Evolutionary conservation across 2,113 vertebrate species (phyloP).

Genomic region (Mustela nigripes): DNA sequence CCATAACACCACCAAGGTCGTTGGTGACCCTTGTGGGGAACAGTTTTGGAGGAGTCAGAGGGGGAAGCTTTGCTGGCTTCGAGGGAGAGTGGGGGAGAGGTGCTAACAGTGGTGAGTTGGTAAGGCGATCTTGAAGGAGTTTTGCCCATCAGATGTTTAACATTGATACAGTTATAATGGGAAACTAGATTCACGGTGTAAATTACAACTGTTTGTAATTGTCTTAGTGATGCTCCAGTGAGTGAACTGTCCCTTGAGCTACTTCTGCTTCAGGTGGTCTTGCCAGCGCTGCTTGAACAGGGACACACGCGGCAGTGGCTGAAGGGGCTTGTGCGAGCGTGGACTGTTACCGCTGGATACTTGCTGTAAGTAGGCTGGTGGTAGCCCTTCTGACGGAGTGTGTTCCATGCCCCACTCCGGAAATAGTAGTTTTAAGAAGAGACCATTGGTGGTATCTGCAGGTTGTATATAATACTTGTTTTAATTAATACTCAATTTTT

Average conservation of each 20-base stretch:
- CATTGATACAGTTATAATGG: not conserved
- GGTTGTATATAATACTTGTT: not conserved
- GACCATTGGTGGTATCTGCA: not conserved
- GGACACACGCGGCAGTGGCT: constrained; percentile 99
- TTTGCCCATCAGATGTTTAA: not conserved
- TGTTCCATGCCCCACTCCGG: not conserved
- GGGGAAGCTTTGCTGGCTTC: not conserved
- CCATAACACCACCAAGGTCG: accelerated
- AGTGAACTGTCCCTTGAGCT: constrained; percentile 98
- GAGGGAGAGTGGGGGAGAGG: not conserved
- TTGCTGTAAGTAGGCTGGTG: constrained; percentile 92
- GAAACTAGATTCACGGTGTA: not conserved
- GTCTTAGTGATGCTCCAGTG: constrained; percentile 96
- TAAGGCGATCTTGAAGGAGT: not conserved
- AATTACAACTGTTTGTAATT: constrained; percentile 63
- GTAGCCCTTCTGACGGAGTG: not conserved
- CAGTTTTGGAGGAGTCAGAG: not conserved
- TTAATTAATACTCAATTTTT: not conserved
- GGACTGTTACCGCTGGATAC: constrained; percentile 98
- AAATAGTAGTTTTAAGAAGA: not conserved
- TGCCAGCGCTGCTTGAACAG: constrained; percentile 98
- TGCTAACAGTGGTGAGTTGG: not conserved
- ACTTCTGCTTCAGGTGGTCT: constrained; percentile 97
- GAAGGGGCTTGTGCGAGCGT: constrained; percentile 97
- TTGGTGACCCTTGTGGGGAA: not conserved